A percentile compares a stretch with the other conserved stretches of the same genome.
These are phyloP conservation scores for Leptinotarsa lineolata DNA, from an alignment of 1,140 invertebrate species.

Conservation along the genomic window DNA sequence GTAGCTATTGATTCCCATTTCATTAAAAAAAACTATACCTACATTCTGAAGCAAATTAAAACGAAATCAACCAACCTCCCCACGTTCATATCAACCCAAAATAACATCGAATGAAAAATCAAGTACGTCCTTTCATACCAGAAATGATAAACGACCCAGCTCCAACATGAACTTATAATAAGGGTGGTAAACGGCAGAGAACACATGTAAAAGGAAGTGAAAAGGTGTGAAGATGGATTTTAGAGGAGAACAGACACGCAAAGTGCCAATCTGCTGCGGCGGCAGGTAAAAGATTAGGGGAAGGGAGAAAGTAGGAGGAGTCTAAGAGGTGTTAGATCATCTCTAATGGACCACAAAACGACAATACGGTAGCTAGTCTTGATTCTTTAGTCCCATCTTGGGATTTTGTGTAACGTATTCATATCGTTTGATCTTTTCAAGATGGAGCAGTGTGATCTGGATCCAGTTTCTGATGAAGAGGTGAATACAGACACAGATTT, in stretches of 20 bases:
- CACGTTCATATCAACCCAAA: conserved; percentile 8
- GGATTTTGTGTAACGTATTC: conserved; percentile 10
- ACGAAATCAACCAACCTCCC: not conserved
- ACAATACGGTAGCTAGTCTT: conserved; percentile 18
- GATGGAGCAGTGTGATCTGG: not conserved
- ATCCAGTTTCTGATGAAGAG: conserved; percentile 17
- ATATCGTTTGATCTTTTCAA: not conserved
- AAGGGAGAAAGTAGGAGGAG: conserved; percentile 19
- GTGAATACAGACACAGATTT: conserved; percentile 17
- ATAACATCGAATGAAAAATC: conserved; percentile 14
- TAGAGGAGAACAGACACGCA: conserved; percentile 26
- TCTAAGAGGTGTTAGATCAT: conserved; percentile 21
- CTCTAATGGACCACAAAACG: conserved; percentile 27
- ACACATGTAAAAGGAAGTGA: conserved; percentile 31
- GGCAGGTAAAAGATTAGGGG: not conserved
- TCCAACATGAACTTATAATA: conserved; percentile 22
- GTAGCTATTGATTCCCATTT: not conserved
- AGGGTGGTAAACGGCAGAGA: conserved; percentile 24
- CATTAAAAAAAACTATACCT: not conserved
- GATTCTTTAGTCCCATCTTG: conserved; percentile 5
- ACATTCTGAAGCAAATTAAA: not conserved
- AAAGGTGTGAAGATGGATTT: conserved; percentile 32
- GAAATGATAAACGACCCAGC: conserved; percentile 25
- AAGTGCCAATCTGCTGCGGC: conserved; percentile 28
- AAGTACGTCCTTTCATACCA: conserved; percentile 17